Evolutionary conservation across 2,113 vertebrate species (phyloP).

Genomic region (Isurus oxyrinchus): DNA sequence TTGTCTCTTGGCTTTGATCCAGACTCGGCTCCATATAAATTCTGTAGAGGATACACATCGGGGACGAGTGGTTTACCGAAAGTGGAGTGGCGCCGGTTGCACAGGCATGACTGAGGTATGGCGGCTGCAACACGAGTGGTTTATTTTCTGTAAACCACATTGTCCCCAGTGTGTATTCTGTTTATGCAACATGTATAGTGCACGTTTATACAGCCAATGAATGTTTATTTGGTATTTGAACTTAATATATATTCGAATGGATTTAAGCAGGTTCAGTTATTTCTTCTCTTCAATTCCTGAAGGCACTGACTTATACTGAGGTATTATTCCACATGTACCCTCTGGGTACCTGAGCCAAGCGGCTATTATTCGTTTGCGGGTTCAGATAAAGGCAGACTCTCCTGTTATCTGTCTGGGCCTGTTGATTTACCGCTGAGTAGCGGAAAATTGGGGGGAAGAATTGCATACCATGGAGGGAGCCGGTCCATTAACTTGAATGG

Average conservation of each 20-base stretch:
- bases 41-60: constrained; percentile 37
- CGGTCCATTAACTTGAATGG: not conserved
- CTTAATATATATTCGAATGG: not conserved
- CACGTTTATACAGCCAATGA: not conserved
- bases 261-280: not conserved
- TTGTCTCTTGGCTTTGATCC: constrained; percentile 38
- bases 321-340: not conserved
- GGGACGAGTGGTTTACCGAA: constrained; percentile 34
- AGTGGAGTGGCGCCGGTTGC: constrained; percentile 35
- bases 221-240: not conserved
- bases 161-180: constrained; percentile 38
- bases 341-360: not conserved
- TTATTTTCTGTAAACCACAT: constrained; percentile 37
- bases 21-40: constrained; percentile 35
- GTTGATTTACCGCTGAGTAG: not conserved
- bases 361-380: not conserved
- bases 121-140: constrained; percentile 34
- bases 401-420: not conserved
- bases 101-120: constrained; percentile 37
- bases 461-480: not conserved
- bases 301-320: no score
- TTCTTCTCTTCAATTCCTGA: not conserved
- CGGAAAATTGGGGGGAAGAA: not conserved
- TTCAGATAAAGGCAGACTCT: not conserved
- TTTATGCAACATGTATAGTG: constrained; percentile 5